Base-by-base conservation (phyloP, 2,113 vertebrate genomes). In the Rhinopomastus cyanomelas region DNA sequence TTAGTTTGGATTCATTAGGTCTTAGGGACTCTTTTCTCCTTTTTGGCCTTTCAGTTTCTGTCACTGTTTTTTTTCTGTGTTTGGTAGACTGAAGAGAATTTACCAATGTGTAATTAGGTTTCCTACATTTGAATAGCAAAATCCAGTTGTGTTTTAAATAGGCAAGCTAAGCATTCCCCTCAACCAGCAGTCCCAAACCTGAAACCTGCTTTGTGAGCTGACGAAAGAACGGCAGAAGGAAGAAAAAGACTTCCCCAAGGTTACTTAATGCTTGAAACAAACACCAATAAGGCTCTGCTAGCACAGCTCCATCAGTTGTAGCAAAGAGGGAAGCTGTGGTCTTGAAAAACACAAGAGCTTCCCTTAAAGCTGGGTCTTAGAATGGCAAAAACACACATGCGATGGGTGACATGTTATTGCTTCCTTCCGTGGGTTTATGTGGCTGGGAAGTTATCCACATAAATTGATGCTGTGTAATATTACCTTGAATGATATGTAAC, bases 1-100 rank as follows among this genome's bases (percentile, higher is more conserved):
- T 98, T 98, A 98, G 98, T 98, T 98, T 99, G 98, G 98, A 99
- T 99, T 99, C 98, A 99, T 99, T 99, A 99, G 98, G 98, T 98
- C 98, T 98, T 97, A 97, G 97, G 96, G 97, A 97, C 97, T 97
- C 97, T 97, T 97, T 97, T 97, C 97, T 97, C 97, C 96, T 96
- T 97, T 95, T 96, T 96, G 97, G 98, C 97, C 97, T 98, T 97
- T 98, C 97, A 96, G 95, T 97, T 97, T 98, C 96, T 98, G 96
- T 97, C 97, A 98, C 96, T 97, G 96, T 97, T 97, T 98, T 98
- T 97, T 97, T 97, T 94, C 97, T 98, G 97, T 98, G 97, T 98
- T 98, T 97, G 98, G 98, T 97, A 97, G 98, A 98, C 97, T 97
- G 97, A 97, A 98, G 98, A 98, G 98, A 98, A 98, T 98, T 98